These are phyloP conservation scores for Epirrhoe alternata DNA, from an alignment of 2,888 invertebrate species.

Conservation along the genomic window DNA sequence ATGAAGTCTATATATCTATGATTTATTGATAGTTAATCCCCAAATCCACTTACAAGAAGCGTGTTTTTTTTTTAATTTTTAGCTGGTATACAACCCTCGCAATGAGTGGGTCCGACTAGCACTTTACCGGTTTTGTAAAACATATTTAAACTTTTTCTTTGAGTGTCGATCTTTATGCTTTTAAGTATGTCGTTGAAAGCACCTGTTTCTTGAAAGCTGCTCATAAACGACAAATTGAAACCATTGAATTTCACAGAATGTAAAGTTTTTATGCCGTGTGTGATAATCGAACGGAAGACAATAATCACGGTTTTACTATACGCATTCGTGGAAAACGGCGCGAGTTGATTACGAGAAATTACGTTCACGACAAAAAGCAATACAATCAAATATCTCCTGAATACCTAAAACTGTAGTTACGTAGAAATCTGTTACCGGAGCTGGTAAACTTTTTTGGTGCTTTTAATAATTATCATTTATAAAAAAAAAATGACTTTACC, in stretches of 20 bases:
- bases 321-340: slow-evolving; percentile 46
- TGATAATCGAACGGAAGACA: slow-evolving; percentile 33
- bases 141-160: slow-evolving; percentile 1
- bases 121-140: not conserved
- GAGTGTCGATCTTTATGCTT: slow-evolving; percentile 7
- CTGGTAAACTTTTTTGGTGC: not conserved
- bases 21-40: not conserved
- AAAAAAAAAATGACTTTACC: not conserved
- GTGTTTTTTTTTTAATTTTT: too few relatives aligned
- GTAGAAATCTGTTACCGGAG: slow-evolving; percentile 3
- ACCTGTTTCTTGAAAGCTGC: slow-evolving; percentile 32
- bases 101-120: too few relatives aligned
- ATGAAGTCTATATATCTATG: not conserved
- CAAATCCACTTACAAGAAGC: too few relatives aligned
- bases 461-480: not conserved
- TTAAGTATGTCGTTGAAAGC: slow-evolving; percentile 14
- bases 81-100: too few relatives aligned
- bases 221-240: slow-evolving; percentile 17
- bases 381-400: slow-evolving; percentile 52
- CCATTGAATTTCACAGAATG: slow-evolving; percentile 25
- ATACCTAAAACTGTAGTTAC: slow-evolving; percentile 31
- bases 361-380: slow-evolving; percentile 50
- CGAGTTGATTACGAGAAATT: slow-evolving; percentile 53
- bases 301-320: slow-evolving; percentile 40
- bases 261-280: slow-evolving; percentile 21